Percentiles rank a stretch among this genome's conserved stretches.
These are phyloP conservation scores for Apis dorsata DNA, from an alignment of 1,140 invertebrate genomes.

Conservation along the genomic window DNA sequence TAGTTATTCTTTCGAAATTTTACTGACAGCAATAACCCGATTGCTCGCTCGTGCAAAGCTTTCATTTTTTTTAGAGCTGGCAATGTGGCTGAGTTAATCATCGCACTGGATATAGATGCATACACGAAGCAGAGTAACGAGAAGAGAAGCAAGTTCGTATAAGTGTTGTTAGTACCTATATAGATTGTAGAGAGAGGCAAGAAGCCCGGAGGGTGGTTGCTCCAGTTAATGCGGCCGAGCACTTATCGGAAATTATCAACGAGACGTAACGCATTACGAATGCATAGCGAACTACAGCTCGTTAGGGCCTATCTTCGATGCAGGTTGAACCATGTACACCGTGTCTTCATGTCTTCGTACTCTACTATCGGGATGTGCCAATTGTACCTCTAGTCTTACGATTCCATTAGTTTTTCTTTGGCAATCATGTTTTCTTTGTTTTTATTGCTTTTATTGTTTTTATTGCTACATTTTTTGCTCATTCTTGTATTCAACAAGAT, in stretches of 20 bases:
- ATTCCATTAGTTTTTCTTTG: neutral
- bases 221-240: slow-evolving; percentile 74
- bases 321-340: slow-evolving; percentile 60
- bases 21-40: slow-evolving; percentile 50
- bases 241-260: slow-evolving; percentile 79
- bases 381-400: neutral
- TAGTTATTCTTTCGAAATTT: slow-evolving; percentile 19
- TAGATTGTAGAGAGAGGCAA: slow-evolving; percentile 38
- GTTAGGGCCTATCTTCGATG: slow-evolving; percentile 70
- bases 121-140: slow-evolving; percentile 17
- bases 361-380: too few relatives aligned
- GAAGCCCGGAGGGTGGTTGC: slow-evolving; percentile 61
- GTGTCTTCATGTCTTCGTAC: neutral
- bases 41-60: slow-evolving; percentile 49
- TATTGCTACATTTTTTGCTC: neutral
- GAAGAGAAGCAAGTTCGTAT: slow-evolving; percentile 21
- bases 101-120: slow-evolving; percentile 39
- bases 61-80: slow-evolving; percentile 50
- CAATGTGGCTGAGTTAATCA: slow-evolving; percentile 49
- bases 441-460: neutral
- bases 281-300: slow-evolving; percentile 65
- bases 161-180: slow-evolving; percentile 56
- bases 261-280: slow-evolving; percentile 75
- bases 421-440: neutral
- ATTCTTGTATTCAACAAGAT: neutral